Percentiles rank a stretch among this genome's conserved stretches.
Evolutionary conservation across 2,888 invertebrate species (phyloP).

Genomic region (Cheilosia variabilis): DNA sequence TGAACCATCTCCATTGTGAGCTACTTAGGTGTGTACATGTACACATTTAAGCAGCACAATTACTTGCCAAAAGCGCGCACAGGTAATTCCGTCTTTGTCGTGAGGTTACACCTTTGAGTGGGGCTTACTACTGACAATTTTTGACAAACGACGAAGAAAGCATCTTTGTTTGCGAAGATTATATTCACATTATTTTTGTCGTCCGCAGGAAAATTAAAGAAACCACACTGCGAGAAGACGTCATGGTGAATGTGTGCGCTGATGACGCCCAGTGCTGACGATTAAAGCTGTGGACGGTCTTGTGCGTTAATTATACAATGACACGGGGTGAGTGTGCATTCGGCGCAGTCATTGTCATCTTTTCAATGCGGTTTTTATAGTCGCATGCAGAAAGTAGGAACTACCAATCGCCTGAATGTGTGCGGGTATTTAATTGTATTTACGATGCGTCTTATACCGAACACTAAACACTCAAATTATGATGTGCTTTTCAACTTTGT

Average conservation of each 20-base stretch:
- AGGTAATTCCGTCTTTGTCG: neutral
- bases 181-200: conserved; percentile 8
- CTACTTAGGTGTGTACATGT: conserved; percentile 5
- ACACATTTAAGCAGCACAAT: neutral
- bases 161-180: neutral
- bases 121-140: neutral
- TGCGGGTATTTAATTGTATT: neutral
- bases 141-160: conserved; percentile 9
- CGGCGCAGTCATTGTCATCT: conserved; percentile 22
- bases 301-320: conserved; percentile 35
- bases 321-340: conserved; percentile 14
- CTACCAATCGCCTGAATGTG: conserved; percentile 10
- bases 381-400: conserved; percentile 38
- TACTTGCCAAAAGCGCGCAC: neutral
- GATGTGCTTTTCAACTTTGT: neutral
- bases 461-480: conserved; percentile 20
- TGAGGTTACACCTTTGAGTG: conserved; percentile 10
- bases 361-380: neutral
- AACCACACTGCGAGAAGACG: neutral
- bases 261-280: conserved; percentile 18
- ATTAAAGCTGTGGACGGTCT: conserved; percentile 1
- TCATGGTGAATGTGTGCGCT: neutral
- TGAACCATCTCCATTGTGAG: conserved; percentile 24
- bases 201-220: neutral
- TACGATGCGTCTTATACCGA: neutral